Percentiles rank a stretch among this genome's conserved stretches.
Conservation (phyloP, 92 coral and sea anemone genomes). For the Porites evermanni region DNA sequence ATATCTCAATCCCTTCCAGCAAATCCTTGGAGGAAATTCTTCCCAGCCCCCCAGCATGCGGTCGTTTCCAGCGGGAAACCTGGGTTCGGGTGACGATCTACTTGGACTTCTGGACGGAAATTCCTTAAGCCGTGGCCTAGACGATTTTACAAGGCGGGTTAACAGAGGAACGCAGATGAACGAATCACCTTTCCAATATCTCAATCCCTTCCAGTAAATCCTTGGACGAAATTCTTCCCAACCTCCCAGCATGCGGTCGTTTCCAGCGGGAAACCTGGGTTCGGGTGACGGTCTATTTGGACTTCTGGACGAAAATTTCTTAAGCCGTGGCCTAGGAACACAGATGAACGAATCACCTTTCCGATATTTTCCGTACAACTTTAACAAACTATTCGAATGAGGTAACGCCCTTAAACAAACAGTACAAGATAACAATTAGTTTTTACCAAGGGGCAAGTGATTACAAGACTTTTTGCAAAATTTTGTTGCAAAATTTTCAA, state of each 20-base stretch:
- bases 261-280: conserved; percentile 14
- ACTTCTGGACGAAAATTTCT: background rate
- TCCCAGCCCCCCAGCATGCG: conserved; percentile 9
- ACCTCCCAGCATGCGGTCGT: conserved; percentile 32
- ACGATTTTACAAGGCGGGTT: background rate
- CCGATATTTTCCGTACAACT: conserved; percentile 49
- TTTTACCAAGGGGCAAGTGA: too few relatives aligned
- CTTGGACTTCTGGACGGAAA: background rate
- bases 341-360: conserved; percentile 47
- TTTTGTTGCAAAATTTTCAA: too few relatives aligned
- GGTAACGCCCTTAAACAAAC: too few relatives aligned
- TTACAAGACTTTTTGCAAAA: too few relatives aligned
- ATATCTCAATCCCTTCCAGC: conserved; percentile 60
- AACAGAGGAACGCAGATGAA: conserved; percentile 22
- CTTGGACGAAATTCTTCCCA: conserved; percentile 57
- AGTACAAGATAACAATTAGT: too few relatives aligned
- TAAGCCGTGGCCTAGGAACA: background rate
- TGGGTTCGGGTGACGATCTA: background rate
- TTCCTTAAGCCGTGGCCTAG: background rate
- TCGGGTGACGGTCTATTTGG: background rate
- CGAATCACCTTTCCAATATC: conserved; percentile 48
- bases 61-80: conserved; percentile 30
- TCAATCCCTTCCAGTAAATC: conserved; percentile 62
- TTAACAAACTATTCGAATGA: conserved; percentile 3
- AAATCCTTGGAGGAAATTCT: conserved; percentile 64